phyloP scores from a whole-genome alignment of 2,888 invertebrate species.

The Barypeithes pellucidus region DNA sequence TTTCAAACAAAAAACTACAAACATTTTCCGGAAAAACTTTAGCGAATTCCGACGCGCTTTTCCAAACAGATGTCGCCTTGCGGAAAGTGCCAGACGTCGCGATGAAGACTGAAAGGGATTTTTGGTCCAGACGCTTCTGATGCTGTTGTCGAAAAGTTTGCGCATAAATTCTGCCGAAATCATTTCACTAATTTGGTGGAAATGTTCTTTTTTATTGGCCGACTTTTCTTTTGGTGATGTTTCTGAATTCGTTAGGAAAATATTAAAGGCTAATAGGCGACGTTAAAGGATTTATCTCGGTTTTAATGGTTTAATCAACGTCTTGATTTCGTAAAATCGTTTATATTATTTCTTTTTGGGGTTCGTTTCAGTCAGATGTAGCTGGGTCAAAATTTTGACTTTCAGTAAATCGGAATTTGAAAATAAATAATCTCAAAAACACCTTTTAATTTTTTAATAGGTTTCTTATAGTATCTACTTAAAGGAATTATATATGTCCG shows the following conservation, averaged over 20 bases:
- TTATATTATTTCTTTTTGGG: not conserved
- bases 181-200: slow-evolving; percentile 37
- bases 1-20: not conserved
- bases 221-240: slow-evolving; percentile 13
- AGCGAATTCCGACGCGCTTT: slow-evolving; percentile 6
- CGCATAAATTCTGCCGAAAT: slow-evolving; percentile 50
- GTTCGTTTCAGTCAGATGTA: not conserved
- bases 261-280: not conserved
- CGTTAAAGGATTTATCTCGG: not conserved
- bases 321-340: not conserved
- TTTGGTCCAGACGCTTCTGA: slow-evolving; percentile 47
- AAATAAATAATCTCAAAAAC: too few species aligned
- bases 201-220: slow-evolving; percentile 28
- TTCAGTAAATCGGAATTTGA: too few species aligned
- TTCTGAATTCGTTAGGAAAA: slow-evolving; percentile 3
- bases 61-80: slow-evolving; percentile 13
- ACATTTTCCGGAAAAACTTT: slow-evolving; percentile 9
- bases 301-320: not conserved
- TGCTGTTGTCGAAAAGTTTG: slow-evolving; percentile 49
- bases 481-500: too few species aligned
- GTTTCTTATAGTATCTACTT: too few species aligned
- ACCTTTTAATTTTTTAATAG: too few species aligned
- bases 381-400: too few species aligned
- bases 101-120: slow-evolving; percentile 41
- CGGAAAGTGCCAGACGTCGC: slow-evolving; percentile 39